Evolutionary conservation across 2,113 vertebrate genomes (phyloP), one percentile per base, ranked within the genome.

Genomic region (Sturnus vulgaris): DNA sequence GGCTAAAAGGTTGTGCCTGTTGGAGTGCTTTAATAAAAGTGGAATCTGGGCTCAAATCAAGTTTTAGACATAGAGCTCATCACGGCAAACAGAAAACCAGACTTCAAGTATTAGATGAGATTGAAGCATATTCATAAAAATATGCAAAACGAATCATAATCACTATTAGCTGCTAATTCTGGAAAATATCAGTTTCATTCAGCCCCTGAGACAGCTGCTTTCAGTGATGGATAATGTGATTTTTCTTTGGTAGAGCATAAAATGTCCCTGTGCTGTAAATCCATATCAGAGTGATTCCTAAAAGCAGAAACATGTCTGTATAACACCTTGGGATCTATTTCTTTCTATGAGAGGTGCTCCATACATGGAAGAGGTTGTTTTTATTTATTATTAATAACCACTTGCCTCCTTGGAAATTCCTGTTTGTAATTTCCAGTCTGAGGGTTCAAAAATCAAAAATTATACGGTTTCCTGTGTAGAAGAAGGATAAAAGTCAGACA

Each of bases 1-100:
- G 81, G 88, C 82, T 96, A 68, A 97, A 95, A 97, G 96, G 96
- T 95, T 97, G 93, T 94, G 91, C 75, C n/a, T 97, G 85, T 56
- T 64, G 35, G 84, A 94, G 86, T 63, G 65, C 40, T 89, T 85
- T 82, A 86, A 52, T 90, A 73, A 63, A 88, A 88, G 77, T 57
- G 50, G 57, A 84, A 89, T 53, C 79, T 90, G 59, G 64, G 75
- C 69, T 88, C 33, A 88, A 88, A 93, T 2, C 72, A 91, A 84
- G 28, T 92, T 86, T 78, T 35, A 68, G 64, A 33, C 35, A 10
- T 3, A 52, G 44, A 64, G 18, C 35, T 87, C 79, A 53, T 56
- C 46, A 47, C 0, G 3, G 33, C 77, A 69, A 83, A 49, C 15
- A 85, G 61, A 85, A 55, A 44, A 50, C 25, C 60, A 25, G 39